Evolutionary conservation across 2,113 vertebrate species (phyloP).

Genomic region (Nestor notabilis): DNA sequence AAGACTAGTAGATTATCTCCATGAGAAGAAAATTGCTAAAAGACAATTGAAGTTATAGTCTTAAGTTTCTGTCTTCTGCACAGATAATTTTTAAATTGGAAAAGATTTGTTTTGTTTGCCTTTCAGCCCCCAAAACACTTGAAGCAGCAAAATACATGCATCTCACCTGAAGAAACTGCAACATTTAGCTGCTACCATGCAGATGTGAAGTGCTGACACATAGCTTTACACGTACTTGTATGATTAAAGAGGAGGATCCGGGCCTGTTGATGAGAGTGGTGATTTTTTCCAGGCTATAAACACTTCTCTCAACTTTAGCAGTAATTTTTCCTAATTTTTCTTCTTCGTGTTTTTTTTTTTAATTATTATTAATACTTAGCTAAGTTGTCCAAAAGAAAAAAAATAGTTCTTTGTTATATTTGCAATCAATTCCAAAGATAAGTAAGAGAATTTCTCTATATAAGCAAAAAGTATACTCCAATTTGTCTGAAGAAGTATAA

Average conservation of each 20-base stretch:
- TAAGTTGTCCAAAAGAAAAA: background rate
- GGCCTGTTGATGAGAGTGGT: background rate
- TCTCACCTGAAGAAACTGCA: background rate
- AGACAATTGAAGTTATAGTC: fast-evolving
- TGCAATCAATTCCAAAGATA: background rate
- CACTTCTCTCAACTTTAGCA: background rate
- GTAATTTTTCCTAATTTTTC: background rate
- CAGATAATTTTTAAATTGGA: background rate
- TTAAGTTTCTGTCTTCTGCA: background rate
- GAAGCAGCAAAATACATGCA: background rate
- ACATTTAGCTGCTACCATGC: background rate
- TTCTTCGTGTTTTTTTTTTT: background rate
- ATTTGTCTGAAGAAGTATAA: background rate
- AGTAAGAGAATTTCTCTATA: background rate
- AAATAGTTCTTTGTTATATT: background rate
- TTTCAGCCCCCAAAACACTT: background rate
- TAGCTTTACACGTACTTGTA: background rate
- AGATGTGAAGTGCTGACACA: background rate
- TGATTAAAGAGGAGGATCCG: background rate
- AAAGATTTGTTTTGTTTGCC: background rate
- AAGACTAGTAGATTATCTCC: background rate
- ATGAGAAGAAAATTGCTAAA: background rate
- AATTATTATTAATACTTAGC: background rate
- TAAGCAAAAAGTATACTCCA: background rate
- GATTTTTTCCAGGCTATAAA: background rate